Conservation (phyloP, 1,140 invertebrate species). For the Ruditapes philippinarum region DNA sequence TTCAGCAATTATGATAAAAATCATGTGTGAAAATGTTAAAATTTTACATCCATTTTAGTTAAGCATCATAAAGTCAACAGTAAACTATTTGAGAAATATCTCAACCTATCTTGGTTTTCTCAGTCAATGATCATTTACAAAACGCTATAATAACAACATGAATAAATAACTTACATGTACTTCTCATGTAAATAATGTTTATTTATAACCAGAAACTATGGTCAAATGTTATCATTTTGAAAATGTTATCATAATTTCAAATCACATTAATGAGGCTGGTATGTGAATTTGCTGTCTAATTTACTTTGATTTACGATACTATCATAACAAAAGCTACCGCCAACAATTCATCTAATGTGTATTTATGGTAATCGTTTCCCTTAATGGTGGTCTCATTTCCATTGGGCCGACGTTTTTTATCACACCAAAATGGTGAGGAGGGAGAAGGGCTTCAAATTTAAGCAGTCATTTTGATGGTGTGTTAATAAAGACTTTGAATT, state of each 20-base stretch:
- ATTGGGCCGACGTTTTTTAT: not conserved
- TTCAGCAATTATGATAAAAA: too few relatives aligned
- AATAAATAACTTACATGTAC: too few relatives aligned
- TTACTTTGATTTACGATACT: slow-evolving; percentile 32
- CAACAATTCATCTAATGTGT: slow-evolving; percentile 37
- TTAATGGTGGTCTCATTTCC: slow-evolving; percentile 38
- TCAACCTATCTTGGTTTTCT: too few relatives aligned
- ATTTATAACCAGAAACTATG: not conserved
- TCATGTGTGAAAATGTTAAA: too few relatives aligned
- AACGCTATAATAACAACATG: too few relatives aligned
- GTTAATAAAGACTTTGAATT: too few relatives aligned
- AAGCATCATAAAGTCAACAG: too few relatives aligned
- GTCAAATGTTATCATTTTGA: slow-evolving; percentile 21
- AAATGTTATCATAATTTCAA: not conserved
- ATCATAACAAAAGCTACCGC: slow-evolving; percentile 31
- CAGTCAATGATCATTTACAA: too few relatives aligned
- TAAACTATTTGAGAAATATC: too few relatives aligned
- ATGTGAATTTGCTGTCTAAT: slow-evolving; percentile 4
- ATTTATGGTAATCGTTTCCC: slow-evolving; percentile 34
- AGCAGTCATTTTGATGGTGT: too few relatives aligned
- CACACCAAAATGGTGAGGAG: not conserved
- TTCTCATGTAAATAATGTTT: slow-evolving; percentile 6
- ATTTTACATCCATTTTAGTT: too few relatives aligned
- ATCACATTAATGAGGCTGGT: slow-evolving; percentile 19
- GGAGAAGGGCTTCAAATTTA: not conserved